Percentiles rank a stretch among this genome's conserved stretches.
These are phyloP conservation scores for Garrulus glandarius DNA, from an alignment of 2,797 vertebrate genomes.

Conservation along the genomic window DNA sequence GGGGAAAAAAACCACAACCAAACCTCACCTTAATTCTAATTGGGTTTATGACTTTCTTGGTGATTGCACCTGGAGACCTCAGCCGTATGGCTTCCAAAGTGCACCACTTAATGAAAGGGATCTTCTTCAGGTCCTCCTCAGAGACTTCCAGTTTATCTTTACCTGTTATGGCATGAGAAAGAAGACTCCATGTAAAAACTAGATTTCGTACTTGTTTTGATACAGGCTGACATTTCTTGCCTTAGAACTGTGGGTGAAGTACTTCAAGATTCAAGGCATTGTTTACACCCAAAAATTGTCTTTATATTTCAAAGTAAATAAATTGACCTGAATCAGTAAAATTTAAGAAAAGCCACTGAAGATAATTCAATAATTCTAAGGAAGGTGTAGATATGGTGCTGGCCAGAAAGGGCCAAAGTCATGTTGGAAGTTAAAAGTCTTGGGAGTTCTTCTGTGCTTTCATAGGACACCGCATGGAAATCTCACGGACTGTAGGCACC, in stretches of 20 bases:
- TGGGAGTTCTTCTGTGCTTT: neutral
- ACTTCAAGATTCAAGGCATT: neutral
- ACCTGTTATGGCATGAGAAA: conserved; percentile 57
- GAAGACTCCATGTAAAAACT: neutral
- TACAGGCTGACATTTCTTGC: neutral
- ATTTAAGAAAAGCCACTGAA: neutral
- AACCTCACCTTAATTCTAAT: conserved; percentile 78
- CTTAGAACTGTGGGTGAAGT: neutral
- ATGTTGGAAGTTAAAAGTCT: neutral
- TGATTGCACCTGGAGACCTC: conserved; percentile 78
- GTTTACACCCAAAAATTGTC: neutral
- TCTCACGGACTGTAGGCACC: neutral
- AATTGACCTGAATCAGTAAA: neutral
- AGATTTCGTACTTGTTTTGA: neutral
- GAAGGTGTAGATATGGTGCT: neutral
- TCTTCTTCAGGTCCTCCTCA: conserved; percentile 72
- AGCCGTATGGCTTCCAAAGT: conserved; percentile 80
- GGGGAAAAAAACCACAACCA: accelerated
- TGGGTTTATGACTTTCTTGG: conserved; percentile 79
- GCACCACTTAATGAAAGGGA: conserved; percentile 79
- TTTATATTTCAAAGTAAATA: neutral
- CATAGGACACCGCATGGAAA: neutral
- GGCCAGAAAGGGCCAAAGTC: neutral
- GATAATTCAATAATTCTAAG: neutral
- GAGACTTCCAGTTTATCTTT: conserved; percentile 70